Conservation (phyloP, 1,140 invertebrate genomes). For the Chironomus tepperi region DNA sequence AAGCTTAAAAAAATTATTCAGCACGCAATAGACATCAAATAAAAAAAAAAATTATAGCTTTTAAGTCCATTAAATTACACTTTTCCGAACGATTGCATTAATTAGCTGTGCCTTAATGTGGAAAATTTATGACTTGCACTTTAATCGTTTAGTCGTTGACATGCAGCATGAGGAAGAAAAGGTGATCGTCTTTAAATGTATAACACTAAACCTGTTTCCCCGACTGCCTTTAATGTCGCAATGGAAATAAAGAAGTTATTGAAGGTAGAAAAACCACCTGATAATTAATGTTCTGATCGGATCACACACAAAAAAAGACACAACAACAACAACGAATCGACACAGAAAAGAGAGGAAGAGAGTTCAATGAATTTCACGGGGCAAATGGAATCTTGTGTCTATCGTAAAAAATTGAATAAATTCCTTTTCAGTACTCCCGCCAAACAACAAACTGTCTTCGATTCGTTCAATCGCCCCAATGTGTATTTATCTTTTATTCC, state of each 20-base stretch:
- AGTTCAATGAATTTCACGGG: conserved; percentile 2
- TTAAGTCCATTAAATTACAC: too few relatives aligned
- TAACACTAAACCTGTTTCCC: conserved; percentile 12
- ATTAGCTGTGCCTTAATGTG: too few relatives aligned
- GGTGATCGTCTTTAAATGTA: neutral
- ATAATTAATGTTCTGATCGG: neutral
- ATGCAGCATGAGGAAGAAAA: neutral
- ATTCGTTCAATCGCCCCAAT: too few relatives aligned
- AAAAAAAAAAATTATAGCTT: too few relatives aligned
- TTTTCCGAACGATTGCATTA: neutral
- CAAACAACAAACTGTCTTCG: neutral
- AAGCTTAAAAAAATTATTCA: too few relatives aligned
- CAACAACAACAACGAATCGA: too few relatives aligned
- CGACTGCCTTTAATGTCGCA: neutral
- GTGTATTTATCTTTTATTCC: too few relatives aligned
- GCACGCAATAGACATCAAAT: too few relatives aligned
- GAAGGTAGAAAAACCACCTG: neutral
- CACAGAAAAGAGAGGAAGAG: neutral
- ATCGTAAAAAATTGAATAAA: neutral
- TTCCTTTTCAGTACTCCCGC: neutral
- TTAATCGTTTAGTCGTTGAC: neutral
- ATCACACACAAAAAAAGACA: neutral
- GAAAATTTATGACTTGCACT: too few relatives aligned
- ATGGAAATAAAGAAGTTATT: neutral
- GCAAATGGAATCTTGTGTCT: neutral